Conservation (phyloP, 1,140 invertebrate species). For the Drosophila kurseongensis region DNA sequence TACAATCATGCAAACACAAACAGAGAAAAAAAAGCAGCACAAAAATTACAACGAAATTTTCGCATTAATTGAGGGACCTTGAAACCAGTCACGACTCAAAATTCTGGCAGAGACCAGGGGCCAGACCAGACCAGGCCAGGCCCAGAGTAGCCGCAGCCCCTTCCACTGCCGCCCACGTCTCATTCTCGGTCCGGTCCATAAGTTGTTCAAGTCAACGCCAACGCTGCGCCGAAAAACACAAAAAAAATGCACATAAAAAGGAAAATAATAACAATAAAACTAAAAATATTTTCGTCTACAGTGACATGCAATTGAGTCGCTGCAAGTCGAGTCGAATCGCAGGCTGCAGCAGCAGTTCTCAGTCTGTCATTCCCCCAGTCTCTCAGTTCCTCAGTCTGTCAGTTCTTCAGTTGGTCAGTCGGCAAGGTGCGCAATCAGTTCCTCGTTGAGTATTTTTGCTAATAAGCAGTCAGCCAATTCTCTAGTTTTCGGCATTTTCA, state of each 20-base stretch:
- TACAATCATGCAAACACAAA: constrained; percentile 68
- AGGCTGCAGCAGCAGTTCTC: constrained; percentile 35
- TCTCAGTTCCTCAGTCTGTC: constrained; percentile 13
- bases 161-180: background rate
- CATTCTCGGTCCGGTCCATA: constrained; percentile 46
- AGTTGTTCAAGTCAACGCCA: constrained; percentile 59
- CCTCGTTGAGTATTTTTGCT: constrained; percentile 28
- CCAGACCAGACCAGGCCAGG: constrained; percentile 59
- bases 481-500: background rate
- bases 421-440: constrained; percentile 24
- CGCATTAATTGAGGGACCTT: constrained; percentile 81
- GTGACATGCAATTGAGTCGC: constrained; percentile 79
- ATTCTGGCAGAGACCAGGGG: constrained; percentile 70
- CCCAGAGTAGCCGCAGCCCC: constrained; percentile 21
- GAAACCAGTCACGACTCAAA: constrained; percentile 80
- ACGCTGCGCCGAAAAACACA: constrained; percentile 50
- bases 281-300: constrained; percentile 69
- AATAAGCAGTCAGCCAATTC: constrained; percentile 6
- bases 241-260: constrained; percentile 50
- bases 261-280: constrained; percentile 51
- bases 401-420: constrained; percentile 18
- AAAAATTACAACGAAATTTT: constrained; percentile 77
- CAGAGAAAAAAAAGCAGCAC: constrained; percentile 34
- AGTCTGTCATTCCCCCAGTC: constrained; percentile 23
- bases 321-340: constrained; percentile 44